Conservation (phyloP, 2,797 vertebrate species). For the Gymnopithys bicolor region DNA sequence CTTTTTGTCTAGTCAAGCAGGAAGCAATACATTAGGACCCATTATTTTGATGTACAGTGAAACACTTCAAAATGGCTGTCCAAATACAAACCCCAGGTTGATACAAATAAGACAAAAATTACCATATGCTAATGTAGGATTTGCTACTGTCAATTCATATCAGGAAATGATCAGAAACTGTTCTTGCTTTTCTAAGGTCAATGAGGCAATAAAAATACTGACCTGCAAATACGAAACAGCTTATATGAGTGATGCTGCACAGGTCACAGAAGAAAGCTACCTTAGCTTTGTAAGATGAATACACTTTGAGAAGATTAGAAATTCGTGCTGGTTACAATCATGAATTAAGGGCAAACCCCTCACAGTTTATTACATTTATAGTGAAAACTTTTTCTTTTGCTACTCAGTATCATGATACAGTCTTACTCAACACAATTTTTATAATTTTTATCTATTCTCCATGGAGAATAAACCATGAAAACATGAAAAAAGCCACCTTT, state of each 20-base stretch:
- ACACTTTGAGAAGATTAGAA: neutral
- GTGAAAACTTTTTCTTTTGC: neutral
- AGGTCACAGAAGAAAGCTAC: conserved; percentile 22
- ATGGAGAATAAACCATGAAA: neutral
- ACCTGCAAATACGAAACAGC: conserved; percentile 18
- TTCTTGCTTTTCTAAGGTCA: conserved; percentile 43
- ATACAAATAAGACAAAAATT: conserved; percentile 19
- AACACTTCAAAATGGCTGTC: conserved; percentile 64
- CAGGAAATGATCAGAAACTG: conserved; percentile 29
- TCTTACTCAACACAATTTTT: neutral
- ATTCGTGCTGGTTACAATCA: neutral
- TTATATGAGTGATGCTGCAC: neutral
- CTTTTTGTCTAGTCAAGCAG: conserved; percentile 31
- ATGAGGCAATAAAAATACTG: conserved; percentile 16
- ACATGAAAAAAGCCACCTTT: neutral
- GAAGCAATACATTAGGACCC: conserved; percentile 51
- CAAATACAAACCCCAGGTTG: conserved; percentile 47
- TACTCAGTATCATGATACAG: neutral
- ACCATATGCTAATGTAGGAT: neutral
- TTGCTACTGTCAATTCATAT: conserved; percentile 32
- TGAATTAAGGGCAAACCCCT: neutral
- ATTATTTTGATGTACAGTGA: conserved; percentile 36
- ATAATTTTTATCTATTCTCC: neutral
- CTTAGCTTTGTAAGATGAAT: neutral
- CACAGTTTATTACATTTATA: neutral